Evolutionary conservation across 2,113 vertebrate species (phyloP).

Genomic region (Plotosus lineatus): DNA sequence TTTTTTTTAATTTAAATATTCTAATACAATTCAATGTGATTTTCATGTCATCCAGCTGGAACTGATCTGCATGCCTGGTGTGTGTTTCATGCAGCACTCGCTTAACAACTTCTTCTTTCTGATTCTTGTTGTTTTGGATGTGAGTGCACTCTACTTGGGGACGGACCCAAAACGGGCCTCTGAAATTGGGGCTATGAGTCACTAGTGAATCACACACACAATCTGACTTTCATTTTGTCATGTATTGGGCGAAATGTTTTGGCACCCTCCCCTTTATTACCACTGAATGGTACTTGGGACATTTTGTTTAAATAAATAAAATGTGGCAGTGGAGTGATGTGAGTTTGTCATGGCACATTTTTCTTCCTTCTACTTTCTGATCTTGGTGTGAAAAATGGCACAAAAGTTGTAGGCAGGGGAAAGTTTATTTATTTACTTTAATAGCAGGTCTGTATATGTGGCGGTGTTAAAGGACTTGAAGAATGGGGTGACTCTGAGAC

Average conservation of each 20-base stretch:
- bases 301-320: slow-evolving; percentile 16
- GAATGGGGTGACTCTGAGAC: slow-evolving; percentile 4
- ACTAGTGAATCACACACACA: slow-evolving; percentile 28
- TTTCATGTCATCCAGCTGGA: neutral
- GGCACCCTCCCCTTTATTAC: neutral
- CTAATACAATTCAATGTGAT: no score
- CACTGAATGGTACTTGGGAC: neutral
- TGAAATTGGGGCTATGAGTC: slow-evolving; percentile 38
- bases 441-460: neutral
- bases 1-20: no score
- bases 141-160: neutral
- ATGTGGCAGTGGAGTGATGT: neutral
- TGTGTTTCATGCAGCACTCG: neutral
- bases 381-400: neutral
- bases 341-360: neutral
- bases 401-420: neutral
- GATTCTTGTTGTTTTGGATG: slow-evolving; percentile 22
- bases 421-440: neutral
- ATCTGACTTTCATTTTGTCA: slow-evolving; percentile 11
- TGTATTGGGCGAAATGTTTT: neutral
- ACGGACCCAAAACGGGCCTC: slow-evolving; percentile 6
- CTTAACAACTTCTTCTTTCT: neutral
- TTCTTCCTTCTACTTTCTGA: slow-evolving; percentile 10
- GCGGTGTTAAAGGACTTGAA: neutral
- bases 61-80: neutral